Evolutionary conservation across 2,797 vertebrate species (phyloP).

Genomic region (Gallinago stenura): DNA sequence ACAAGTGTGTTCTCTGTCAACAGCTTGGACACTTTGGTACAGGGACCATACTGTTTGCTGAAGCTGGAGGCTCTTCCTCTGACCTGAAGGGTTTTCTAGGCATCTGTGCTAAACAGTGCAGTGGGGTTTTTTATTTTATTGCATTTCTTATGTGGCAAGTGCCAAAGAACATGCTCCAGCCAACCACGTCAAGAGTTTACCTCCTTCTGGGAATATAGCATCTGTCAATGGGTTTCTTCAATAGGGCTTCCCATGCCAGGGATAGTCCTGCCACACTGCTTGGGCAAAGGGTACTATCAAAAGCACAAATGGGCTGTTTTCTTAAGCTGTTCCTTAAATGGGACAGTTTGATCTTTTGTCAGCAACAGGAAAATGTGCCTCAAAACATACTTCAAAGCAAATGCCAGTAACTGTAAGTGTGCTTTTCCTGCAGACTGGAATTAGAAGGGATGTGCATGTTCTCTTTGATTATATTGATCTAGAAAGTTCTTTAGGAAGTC

Average conservation of each 20-base stretch:
- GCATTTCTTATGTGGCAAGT: neutral
- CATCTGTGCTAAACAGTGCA: neutral
- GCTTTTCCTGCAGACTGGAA: neutral
- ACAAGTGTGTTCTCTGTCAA: neutral
- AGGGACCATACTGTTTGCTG: neutral
- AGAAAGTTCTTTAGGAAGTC: constrained; percentile 2
- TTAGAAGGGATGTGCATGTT: neutral
- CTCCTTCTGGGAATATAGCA: neutral
- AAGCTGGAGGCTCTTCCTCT: neutral
- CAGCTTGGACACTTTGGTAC: neutral
- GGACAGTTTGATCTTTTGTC: neutral
- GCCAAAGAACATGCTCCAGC: neutral
- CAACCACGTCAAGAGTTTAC: neutral
- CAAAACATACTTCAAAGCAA: neutral
- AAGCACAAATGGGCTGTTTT: neutral
- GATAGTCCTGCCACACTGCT: neutral
- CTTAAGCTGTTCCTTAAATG: neutral
- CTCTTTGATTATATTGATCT: constrained; percentile 41
- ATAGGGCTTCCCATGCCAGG: neutral
- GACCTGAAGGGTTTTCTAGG: neutral
- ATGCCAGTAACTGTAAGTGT: neutral
- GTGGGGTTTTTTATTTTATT: neutral
- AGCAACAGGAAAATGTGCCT: neutral
- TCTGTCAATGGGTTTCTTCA: neutral
- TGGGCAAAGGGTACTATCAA: neutral